Conservation (phyloP, 2,797 vertebrate species). For the Sebastes taczanowskii region DNA sequence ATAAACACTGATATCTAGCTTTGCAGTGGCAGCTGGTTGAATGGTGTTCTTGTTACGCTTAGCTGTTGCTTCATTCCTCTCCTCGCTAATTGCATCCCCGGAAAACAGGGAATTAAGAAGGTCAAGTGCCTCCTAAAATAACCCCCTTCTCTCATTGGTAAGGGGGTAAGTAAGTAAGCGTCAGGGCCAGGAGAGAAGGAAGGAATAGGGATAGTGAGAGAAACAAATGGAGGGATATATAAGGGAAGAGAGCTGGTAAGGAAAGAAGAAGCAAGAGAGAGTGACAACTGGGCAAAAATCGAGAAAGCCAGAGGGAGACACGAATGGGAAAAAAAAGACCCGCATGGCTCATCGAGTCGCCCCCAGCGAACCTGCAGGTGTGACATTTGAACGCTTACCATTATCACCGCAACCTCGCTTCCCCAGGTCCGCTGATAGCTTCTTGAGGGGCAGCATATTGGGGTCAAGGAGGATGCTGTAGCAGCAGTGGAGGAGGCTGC, state of each 20-base stretch:
- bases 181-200: background rate
- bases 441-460: slow-evolving; percentile 44
- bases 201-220: background rate
- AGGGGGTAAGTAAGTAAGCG: background rate
- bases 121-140: slow-evolving; percentile 58
- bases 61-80: slow-evolving; percentile 36
- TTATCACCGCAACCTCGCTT: slow-evolving; percentile 43
- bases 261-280: background rate
- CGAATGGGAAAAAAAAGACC: slow-evolving; percentile 9
- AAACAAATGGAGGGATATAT: background rate
- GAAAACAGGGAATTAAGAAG: slow-evolving; percentile 51
- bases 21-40: slow-evolving; percentile 46
- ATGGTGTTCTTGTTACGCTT: slow-evolving; percentile 32
- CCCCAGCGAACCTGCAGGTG: slow-evolving; percentile 43
- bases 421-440: slow-evolving; percentile 37
- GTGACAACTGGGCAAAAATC: background rate
- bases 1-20: slow-evolving; percentile 63
- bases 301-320: slow-evolving; percentile 6
- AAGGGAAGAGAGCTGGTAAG: background rate
- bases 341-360: slow-evolving; percentile 8
- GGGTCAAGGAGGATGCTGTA: slow-evolving; percentile 52
- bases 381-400: slow-evolving; percentile 34
- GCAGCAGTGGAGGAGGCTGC: slow-evolving; percentile 11
- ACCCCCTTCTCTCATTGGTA: background rate
- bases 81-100: slow-evolving; percentile 38